Percentiles rank a stretch among this genome's conserved stretches.
These are phyloP conservation scores for Sigmodon hispidus DNA, from an alignment of 2,113 vertebrate species.

Conservation along the genomic window DNA sequence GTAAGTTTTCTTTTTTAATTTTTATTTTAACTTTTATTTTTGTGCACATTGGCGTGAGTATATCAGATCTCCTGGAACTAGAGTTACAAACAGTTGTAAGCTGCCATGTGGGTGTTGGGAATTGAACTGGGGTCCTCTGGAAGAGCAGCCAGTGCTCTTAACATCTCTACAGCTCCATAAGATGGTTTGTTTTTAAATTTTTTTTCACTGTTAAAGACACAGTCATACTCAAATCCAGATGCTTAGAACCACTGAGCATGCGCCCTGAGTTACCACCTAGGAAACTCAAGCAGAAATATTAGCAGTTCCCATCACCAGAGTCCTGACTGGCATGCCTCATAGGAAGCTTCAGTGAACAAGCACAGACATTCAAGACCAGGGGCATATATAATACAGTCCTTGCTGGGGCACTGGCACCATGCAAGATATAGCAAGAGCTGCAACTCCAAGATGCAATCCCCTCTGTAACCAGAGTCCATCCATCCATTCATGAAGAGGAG, in stretches of 20 bases:
- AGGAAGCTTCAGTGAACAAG: not conserved
- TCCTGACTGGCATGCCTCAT: not conserved
- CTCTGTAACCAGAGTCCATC: not conserved
- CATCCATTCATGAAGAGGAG: not conserved
- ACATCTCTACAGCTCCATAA: too few species aligned
- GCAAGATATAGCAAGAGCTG: not conserved
- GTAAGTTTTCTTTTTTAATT: not conserved
- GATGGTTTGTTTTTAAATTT: too few species aligned
- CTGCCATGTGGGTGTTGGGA: too few species aligned
- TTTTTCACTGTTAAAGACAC: not conserved
- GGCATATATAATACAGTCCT: not conserved
- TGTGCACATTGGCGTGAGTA: too few species aligned
- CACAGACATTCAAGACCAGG: too few species aligned
- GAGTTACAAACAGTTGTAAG: too few species aligned
- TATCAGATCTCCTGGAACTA: too few species aligned
- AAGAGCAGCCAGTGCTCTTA: too few species aligned
- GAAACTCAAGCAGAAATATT: not conserved
- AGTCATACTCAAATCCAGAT: not conserved
- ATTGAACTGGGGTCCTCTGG: too few species aligned
- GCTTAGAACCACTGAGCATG: not conserved
- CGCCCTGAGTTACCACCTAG: not conserved
- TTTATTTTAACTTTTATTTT: too few species aligned
- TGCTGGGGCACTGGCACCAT: not conserved
- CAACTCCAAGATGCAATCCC: not conserved
- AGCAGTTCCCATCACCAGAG: not conserved